Conservation (phyloP, 2,797 vertebrate species). For the Falco concolor region DNA sequence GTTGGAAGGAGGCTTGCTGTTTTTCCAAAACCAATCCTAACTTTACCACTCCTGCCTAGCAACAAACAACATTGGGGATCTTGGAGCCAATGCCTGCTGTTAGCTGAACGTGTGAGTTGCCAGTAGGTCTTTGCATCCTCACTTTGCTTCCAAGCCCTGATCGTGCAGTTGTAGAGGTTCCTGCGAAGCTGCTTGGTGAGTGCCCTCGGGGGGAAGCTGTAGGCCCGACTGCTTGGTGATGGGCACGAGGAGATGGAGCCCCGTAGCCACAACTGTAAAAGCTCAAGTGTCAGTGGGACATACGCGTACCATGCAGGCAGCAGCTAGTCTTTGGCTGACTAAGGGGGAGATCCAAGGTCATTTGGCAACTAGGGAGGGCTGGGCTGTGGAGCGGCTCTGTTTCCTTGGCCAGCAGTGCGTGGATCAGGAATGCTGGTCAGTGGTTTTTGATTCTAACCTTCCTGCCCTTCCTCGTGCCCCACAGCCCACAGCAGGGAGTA, state of each 20-base stretch:
- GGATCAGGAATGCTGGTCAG: not conserved
- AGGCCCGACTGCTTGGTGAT: not conserved
- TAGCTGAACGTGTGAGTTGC: not conserved
- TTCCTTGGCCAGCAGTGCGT: constrained; percentile 39
- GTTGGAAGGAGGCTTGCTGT: not conserved
- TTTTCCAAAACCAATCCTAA: constrained; percentile 35
- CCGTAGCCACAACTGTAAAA: not conserved
- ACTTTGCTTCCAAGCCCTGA: not conserved
- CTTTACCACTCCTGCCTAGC: constrained; percentile 1
- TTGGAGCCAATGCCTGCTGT: not conserved
- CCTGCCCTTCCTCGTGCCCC: not conserved
- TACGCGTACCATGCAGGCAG: not conserved
- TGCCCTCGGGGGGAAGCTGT: not conserved
- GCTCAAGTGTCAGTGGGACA: not conserved
- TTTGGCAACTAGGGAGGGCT: not conserved
- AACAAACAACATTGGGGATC: not conserved
- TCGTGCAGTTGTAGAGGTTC: not conserved
- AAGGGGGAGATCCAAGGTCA: not conserved
- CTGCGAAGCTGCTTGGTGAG: not conserved
- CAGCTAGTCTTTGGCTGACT: not conserved
- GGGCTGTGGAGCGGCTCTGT: not conserved
- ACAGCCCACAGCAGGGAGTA: not conserved
- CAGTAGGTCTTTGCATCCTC: not conserved
- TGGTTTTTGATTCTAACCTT: constrained; percentile 14
- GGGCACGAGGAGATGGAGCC: not conserved